Conservation (phyloP, 2,797 vertebrate genomes). For the Clarias platycephalus region DNA sequence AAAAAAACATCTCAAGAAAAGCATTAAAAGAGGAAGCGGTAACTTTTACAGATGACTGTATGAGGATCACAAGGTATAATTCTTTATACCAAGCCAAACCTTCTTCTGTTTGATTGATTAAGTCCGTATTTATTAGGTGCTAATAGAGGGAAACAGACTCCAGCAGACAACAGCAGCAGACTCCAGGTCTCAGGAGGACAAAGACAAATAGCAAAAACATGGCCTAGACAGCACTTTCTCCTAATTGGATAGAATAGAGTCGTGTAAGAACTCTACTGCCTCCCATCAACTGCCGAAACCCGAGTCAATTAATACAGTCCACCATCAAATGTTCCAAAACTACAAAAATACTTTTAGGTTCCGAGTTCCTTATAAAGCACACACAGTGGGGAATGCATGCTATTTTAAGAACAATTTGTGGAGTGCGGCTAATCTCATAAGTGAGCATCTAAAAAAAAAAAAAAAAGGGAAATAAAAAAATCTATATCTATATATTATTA, state of each 20-base stretch:
- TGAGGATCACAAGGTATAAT: too few species aligned
- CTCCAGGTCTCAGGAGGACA: too few species aligned
- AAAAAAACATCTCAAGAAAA: too few species aligned
- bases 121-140: too few species aligned
- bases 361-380: not conserved
- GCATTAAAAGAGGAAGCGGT: too few species aligned
- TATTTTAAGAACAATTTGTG: not conserved
- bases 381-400: not conserved
- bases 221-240: not conserved
- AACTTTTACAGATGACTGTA: too few species aligned
- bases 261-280: constrained; percentile 54
- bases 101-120: too few species aligned
- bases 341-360: not conserved
- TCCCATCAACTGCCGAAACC: constrained; percentile 1
- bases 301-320: not conserved
- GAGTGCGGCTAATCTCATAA: not conserved
- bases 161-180: too few species aligned
- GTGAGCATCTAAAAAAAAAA: not conserved
- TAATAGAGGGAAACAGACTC: too few species aligned
- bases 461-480: too few species aligned
- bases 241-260: constrained; percentile 64
- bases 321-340: not conserved
- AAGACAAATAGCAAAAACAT: not conserved
- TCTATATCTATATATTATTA: too few species aligned
- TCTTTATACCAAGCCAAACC: too few species aligned